phyloP scores from a whole-genome alignment of 2,113 vertebrate genomes.

The Hippocampus guttulatus region DNA sequence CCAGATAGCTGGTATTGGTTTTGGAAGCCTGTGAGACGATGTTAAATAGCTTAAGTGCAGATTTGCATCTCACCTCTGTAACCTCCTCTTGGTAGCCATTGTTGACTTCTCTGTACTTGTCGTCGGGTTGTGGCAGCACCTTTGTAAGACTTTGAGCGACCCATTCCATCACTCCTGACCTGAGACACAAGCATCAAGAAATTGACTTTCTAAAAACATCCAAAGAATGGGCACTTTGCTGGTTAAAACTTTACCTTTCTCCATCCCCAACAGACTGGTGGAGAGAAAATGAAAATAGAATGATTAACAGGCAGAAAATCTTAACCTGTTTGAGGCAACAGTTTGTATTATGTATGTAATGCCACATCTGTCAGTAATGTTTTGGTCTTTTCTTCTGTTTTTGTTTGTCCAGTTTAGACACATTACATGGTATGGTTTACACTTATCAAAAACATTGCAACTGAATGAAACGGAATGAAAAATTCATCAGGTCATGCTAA shows the following conservation, averaged over 20 bases:
- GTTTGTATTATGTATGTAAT: not conserved
- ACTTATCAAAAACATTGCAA: too few species aligned
- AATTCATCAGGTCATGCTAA: too few species aligned
- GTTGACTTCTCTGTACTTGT: slow-evolving; percentile 34
- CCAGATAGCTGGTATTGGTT: slow-evolving; percentile 1
- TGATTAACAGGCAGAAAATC: not conserved
- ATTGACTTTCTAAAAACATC: not conserved
- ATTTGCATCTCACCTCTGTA: slow-evolving; percentile 53
- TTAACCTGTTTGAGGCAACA: not conserved
- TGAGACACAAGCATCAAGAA: slow-evolving; percentile 11
- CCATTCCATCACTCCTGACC: slow-evolving; percentile 78
- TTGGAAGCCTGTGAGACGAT: slow-evolving; percentile 6
- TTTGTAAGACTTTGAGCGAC: slow-evolving; percentile 80
- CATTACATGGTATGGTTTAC: too few species aligned
- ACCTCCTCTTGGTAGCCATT: slow-evolving; percentile 37
- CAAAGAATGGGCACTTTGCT: not conserved
- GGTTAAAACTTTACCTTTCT: slow-evolving; percentile 48
- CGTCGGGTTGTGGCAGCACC: slow-evolving; percentile 80
- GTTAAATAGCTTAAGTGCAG: slow-evolving; percentile 15
- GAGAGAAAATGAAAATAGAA: not conserved
- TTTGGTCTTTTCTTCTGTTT: not conserved
- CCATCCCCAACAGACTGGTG: slow-evolving; percentile 40
- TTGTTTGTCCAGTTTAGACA: not conserved
- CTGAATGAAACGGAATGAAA: too few species aligned
- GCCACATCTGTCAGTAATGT: not conserved